Conservation (phyloP, 2,888 invertebrate genomes). For the Serripes groenlandicus region DNA sequence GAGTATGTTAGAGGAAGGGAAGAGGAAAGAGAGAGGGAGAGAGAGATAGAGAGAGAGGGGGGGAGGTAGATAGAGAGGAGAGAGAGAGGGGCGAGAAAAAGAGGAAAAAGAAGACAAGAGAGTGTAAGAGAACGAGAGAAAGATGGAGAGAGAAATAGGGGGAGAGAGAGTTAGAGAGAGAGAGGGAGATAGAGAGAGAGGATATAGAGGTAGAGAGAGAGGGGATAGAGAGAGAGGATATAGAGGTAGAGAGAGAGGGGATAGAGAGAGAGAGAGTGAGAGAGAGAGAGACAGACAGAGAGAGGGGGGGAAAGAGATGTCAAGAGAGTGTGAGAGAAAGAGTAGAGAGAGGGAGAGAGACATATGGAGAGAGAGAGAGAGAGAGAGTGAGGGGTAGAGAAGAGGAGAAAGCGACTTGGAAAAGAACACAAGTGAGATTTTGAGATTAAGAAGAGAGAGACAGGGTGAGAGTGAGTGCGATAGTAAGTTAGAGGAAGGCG, state of each 20-base stretch:
- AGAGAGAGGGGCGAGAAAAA: too few relatives aligned
- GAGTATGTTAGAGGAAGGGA: too few relatives aligned
- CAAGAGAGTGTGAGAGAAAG: background rate
- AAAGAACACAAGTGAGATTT: background rate
- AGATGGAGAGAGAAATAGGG: background rate
- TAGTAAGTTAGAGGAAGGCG: conserved; percentile 18
- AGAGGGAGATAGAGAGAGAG: background rate
- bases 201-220: background rate
- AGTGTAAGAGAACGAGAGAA: too few relatives aligned
- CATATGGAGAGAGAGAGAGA: background rate
- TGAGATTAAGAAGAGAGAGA: conserved; percentile 2
- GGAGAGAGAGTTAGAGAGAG: conserved; percentile 30
- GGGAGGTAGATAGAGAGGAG: too few relatives aligned
- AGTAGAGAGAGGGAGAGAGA: background rate
- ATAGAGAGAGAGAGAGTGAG: conserved; percentile 13
- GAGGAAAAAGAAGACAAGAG: too few relatives aligned
- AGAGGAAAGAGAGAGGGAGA: too few relatives aligned
- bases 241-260: conserved; percentile 6
- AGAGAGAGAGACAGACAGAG: conserved; percentile 26
- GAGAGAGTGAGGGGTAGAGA: background rate
- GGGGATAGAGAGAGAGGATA: conserved; percentile 13
- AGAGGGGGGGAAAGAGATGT: conserved; percentile 16
- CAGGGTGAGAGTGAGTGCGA: conserved; percentile 17
- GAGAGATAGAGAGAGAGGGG: too few relatives aligned
- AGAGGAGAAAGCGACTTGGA: background rate